Evolutionary conservation across 2,888 invertebrate genomes (phyloP), one percentile per base, ranked within the genome.

Genomic region (Bedellia somnulentella): DNA sequence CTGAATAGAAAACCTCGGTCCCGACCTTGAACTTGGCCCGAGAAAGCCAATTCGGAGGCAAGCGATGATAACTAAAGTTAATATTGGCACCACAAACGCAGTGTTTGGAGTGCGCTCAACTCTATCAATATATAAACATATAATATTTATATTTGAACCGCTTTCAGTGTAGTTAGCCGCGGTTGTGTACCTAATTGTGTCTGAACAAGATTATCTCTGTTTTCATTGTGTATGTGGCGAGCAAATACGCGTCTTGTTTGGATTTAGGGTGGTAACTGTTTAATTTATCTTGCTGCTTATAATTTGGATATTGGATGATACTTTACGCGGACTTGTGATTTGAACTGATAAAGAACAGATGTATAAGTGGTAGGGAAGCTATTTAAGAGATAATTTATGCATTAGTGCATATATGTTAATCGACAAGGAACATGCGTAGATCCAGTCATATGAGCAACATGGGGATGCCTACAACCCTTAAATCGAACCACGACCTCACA

Each of bases 41-140:
- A 54, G 45, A 30, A 21, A 27, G 28, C 13, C 39, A 41, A 18
- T 5, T 18, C 18, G 44, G 49, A 55, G 55, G 62, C 61, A 63
- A 26, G n/a, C 49, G 48, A 51, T 53, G 75, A 73, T 71, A 75
- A 63, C 64, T 58, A 70, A 66, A 62, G 75, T 71, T 75, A 73
- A 75, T 75, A 75, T 75, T 75, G 70, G 68, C 70, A 64, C 44
- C 66, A 59, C 54, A 64, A 54, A 66, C 67, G 49, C 50, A 45
- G 46, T 70, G 71, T 75, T 73, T 75, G 73, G 62, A 57, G 57
- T 63, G 55, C 70, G 68, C 66, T 71, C 58, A 49, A 52, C 70
- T 71, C 66, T 75, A 73, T 73, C 73, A 75, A 75, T 73, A 73
- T 71, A 71, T 73, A 73, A 68, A 75, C 71, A 73, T 24, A 31